These are phyloP conservation scores for Platycheirus albimanus DNA, from an alignment of 2,888 invertebrate genomes.

Conservation along the genomic window DNA sequence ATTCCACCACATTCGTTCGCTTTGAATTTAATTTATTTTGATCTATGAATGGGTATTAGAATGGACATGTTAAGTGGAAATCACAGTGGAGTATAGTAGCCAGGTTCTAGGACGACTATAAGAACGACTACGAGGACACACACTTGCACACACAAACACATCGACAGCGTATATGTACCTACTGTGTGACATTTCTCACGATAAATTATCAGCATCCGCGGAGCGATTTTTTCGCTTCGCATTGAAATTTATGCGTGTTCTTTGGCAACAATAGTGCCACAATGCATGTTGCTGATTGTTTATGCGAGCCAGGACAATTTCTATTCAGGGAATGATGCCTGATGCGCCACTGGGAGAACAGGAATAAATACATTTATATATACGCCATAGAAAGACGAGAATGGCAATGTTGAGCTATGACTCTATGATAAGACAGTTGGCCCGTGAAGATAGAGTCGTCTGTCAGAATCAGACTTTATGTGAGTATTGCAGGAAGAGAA, in stretches of 20 bases:
- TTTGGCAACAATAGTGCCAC: constrained; percentile 69
- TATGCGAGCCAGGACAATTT: constrained; percentile 42
- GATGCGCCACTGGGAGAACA: constrained; percentile 33
- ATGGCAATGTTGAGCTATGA: constrained; percentile 47
- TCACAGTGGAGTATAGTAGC: constrained; percentile 47
- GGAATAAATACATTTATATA: constrained; percentile 29
- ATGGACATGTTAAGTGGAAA: constrained; percentile 74
- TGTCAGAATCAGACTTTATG: constrained; percentile 8
- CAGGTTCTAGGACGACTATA: constrained; percentile 6
- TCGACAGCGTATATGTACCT: too few relatives aligned
- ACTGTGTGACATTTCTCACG: constrained; percentile 71
- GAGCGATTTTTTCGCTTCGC: constrained; percentile 27
- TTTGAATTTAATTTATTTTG: constrained; percentile 73
- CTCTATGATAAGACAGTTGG: constrained; percentile 26
- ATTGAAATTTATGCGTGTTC: constrained; percentile 70
- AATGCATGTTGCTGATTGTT: constrained; percentile 58
- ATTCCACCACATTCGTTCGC: constrained; percentile 72
- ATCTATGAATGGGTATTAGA: constrained; percentile 74
- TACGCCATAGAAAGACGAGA: constrained; percentile 16
- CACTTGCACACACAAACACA: constrained; percentile 32
- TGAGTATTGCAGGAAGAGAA: neutral
- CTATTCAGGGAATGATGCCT: constrained; percentile 26
- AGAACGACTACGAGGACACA: too few relatives aligned
- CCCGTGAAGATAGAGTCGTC: constrained; percentile 22
- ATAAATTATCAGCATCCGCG: constrained; percentile 69